Evolutionary conservation across 2,797 vertebrate species (phyloP).

Genomic region (Spheniscus humboldti): DNA sequence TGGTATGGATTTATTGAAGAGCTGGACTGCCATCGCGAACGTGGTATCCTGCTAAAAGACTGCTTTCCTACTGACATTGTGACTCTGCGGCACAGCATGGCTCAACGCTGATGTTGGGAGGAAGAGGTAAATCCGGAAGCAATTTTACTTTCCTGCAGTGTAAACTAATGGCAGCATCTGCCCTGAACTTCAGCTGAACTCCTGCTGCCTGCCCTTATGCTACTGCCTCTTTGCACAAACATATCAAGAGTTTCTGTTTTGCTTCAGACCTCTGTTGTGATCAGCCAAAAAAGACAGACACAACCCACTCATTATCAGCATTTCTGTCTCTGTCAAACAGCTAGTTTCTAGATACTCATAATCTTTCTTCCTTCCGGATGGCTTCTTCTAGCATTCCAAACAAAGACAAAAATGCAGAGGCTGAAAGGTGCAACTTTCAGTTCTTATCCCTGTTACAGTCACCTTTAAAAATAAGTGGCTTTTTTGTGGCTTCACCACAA

Average conservation of each 20-base stretch:
- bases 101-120: slow-evolving; percentile 57
- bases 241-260: slow-evolving; percentile 79
- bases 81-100: slow-evolving; percentile 79
- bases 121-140: slow-evolving; percentile 86
- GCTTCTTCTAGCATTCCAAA: slow-evolving; percentile 74
- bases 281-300: slow-evolving; percentile 76
- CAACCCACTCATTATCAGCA: slow-evolving; percentile 85
- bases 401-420: slow-evolving; percentile 62
- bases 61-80: slow-evolving; percentile 91
- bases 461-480: not conserved
- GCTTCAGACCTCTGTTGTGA: slow-evolving; percentile 80
- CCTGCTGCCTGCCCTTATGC: slow-evolving; percentile 71
- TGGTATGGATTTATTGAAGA: slow-evolving; percentile 97
- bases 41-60: slow-evolving; percentile 95
- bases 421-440: slow-evolving; percentile 63
- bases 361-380: slow-evolving; percentile 86
- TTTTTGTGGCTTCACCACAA: not conserved
- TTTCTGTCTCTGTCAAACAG: slow-evolving; percentile 87
- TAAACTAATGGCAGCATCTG: slow-evolving; percentile 82
- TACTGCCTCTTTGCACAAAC: slow-evolving; percentile 81
- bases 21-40: slow-evolving; percentile 91
- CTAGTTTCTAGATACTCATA: slow-evolving; percentile 76
- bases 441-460: slow-evolving; percentile 40
- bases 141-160: slow-evolving; percentile 86
- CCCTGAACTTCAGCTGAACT: slow-evolving; percentile 93